These are phyloP conservation scores for Uropsilus gracilis DNA, from an alignment of 2,113 vertebrate species.

Conservation along the genomic window DNA sequence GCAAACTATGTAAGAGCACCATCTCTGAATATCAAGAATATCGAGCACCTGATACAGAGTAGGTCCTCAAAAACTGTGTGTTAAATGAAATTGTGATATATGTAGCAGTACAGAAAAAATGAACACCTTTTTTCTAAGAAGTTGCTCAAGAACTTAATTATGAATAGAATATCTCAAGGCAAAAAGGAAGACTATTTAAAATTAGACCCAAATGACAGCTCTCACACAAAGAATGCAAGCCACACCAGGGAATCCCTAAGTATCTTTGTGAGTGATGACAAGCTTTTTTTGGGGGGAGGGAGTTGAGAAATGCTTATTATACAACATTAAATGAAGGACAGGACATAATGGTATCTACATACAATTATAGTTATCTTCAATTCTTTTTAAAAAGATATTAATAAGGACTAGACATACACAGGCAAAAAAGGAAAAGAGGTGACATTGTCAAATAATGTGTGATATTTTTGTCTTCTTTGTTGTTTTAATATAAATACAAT, in stretches of 20 bases:
- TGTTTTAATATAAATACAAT: conserved; percentile 31
- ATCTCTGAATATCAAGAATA: not conserved
- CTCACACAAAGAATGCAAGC: not conserved
- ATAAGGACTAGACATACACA: not conserved
- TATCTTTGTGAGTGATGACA: not conserved
- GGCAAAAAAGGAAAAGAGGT: conserved; percentile 34
- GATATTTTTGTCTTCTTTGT: not conserved
- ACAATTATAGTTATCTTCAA: not conserved
- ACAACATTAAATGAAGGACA: not conserved
- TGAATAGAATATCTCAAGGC: not conserved
- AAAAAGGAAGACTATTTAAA: not conserved
- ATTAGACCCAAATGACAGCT: not conserved
- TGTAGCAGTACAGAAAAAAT: conserved; percentile 33
- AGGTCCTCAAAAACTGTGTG: not conserved
- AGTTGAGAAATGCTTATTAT: not conserved
- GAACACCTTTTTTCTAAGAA: not conserved
- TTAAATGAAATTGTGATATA: not conserved
- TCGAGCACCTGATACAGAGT: not conserved
- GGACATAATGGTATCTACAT: not conserved
- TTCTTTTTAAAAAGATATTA: not conserved
- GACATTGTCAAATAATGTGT: not conserved
- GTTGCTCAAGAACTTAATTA: not conserved
- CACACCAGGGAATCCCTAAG: not conserved
- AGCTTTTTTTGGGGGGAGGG: not conserved
- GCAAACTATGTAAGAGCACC: not conserved